Conservation (phyloP, 92 coral and sea anemone species). For the Heteractis magnifica region DNA sequence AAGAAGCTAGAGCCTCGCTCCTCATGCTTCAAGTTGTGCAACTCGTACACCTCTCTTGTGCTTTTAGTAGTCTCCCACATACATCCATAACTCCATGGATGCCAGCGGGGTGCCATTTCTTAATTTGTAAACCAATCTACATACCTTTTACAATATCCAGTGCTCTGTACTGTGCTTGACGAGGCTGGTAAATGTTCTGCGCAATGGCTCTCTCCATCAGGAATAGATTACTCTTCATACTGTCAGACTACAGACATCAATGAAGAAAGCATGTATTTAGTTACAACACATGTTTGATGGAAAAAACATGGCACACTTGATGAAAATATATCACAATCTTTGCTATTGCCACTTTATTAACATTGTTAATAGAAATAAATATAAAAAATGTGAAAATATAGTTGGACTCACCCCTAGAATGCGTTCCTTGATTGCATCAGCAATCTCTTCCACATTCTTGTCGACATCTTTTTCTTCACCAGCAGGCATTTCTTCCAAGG, state of each 20-base stretch:
- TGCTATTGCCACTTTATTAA: no score
- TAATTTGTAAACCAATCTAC: background rate
- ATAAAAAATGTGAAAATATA: background rate
- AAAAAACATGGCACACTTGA: no score
- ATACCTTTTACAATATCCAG: slow-evolving; percentile 79
- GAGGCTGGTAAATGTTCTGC: slow-evolving; percentile 80
- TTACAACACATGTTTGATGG: background rate
- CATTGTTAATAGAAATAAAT: no score
- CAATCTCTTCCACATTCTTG: slow-evolving; percentile 62
- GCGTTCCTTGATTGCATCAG: slow-evolving; percentile 63
- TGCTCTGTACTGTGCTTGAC: slow-evolving; percentile 95
- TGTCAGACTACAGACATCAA: slow-evolving; percentile 64
- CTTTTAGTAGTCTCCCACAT: no score
- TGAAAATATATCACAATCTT: no score
- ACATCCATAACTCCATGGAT: no score
- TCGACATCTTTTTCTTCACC: slow-evolving; percentile 54
- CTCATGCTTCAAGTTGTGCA: no score
- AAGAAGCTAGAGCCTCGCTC: no score
- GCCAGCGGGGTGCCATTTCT: no score
- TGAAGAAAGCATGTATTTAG: background rate
- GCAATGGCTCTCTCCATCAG: slow-evolving; percentile 90
- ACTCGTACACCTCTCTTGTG: no score
- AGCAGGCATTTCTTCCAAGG: slow-evolving; percentile 61
- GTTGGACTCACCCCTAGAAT: slow-evolving; percentile 53
- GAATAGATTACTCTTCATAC: slow-evolving; percentile 81